Base-by-base conservation (phyloP, 2,888 invertebrate genomes). In the Hypsopygia costalis region DNA sequence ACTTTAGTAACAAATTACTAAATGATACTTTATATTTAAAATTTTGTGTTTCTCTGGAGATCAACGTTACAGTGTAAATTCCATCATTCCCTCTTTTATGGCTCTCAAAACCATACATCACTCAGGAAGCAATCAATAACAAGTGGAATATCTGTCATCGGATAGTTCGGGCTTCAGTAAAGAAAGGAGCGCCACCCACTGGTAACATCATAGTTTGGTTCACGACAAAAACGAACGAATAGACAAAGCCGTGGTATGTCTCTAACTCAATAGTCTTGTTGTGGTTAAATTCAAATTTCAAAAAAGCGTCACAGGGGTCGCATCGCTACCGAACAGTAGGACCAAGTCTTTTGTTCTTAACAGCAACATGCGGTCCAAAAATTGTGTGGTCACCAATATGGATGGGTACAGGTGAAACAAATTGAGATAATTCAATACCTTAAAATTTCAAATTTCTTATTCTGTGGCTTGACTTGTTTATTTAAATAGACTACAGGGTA, bases 181-280 rank as follows among this genome's bases (percentile, higher is more conserved):
- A 16, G 16, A 68, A 72, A 57, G 43, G 47, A 44, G 44, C 58
- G 62, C 86, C 85, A 77, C 85, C 86, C 80, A 85, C 78, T 73
- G 78, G 67, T 74, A 75, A 69, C 73, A 85, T 87, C 64, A 87
- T 81, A 76, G 69, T 78, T 72, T 75, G 81, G 83, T 81, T 69
- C 62, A 55, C 57, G 70, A 82, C 81, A 83, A 85, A 49, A 53
- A 54, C 53, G 53, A 52, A 52, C 52, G 61, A 58, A 65, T 36
- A 75, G 62, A 76, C 74, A 76, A 75, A 55, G 58, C 49, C 10
- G 27, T 46, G 56, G 53, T 56, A 51, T 25, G 51, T 47, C 59
- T 49, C 53, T 41, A 43, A 40, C 49, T 72, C 63, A 73, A 75
- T 75, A 69, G 69, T 57, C 59, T 64, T 81, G 77, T 83, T 85